Base-by-base conservation (phyloP, 2,113 vertebrate genomes). In the Hippoglossus stenolepis region DNA sequence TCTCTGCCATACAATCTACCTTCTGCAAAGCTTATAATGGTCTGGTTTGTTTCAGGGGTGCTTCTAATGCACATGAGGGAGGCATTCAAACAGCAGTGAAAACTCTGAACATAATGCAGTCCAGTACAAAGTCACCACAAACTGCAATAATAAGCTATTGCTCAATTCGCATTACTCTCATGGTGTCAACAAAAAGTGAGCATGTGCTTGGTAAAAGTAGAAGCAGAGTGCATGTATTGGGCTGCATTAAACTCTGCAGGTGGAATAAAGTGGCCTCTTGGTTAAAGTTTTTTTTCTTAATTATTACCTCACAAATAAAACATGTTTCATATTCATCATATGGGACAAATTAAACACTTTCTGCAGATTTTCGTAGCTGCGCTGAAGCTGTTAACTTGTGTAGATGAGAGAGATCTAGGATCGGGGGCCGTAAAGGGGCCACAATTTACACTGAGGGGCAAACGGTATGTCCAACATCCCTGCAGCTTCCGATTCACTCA, bases 21-120 rank as follows among this genome's bases (percentile, higher is more conserved):
- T 53, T 17, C 13, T 51, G 9, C 17, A 70, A 65, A 70, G 66
- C 59, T 17, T 24, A n/a, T 68, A 21, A 21, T 56, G 31, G n/a
- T 59, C 54, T 26, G 38, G 35, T 56, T 73, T 64, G 70, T 73
- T 56, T 40, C 21, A 28, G 51, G 26, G 35, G 31, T 56, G 24
- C 53, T 73, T 24, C 31, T 64, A 74, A 57, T 57, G 38, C 40
- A 13, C 9, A 60, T n/a, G 62, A 67, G 11, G 47, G 26, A 12
- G 28, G 62, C 40, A 17, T 64, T 64, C 24, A 45, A 24, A 53
- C 0, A 62, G 15, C 60, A 18, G 61, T 61, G 18, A 23, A 45
- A 65, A 62, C 51, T 13, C n/a, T 10, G 17, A 59, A 35, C 59
- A 24, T 10, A 65, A 35, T 68, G 21, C 21, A 61, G 6, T 18